Evolutionary conservation across 2,113 vertebrate species (phyloP), one percentile per base, ranked within the genome.

Genomic region (Genyomyrus donnyi): DNA sequence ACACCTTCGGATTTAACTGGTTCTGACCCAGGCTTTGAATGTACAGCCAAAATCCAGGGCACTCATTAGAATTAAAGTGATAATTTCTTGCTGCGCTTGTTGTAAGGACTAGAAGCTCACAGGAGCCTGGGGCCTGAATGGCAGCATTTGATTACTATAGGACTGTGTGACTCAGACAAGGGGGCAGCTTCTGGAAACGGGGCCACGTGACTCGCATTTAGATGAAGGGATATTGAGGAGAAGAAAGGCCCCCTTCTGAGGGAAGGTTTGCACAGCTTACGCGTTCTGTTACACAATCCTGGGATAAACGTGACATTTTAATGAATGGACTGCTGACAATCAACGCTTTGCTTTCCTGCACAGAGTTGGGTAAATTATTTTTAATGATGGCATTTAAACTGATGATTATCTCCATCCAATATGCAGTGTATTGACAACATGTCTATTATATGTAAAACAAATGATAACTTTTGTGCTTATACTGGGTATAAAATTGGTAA

Each of bases 61-160:
- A 62, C 48, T 66, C 53, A 19, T 70, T 46, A 62, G 17, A 74
- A 74, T 66, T 27, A 66, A n/a, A 50, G 88, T 42, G 42, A 39
- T 70, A n/a, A 66, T 66, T 39, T 27, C n/a, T 88, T 39, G n/a
- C 58, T 49, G 88, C 48, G 15, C 62, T 70, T 70, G 42, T 48
- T 74, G 46, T 88, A 70, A 50, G 13, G 88, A 35, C 27, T 48
- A 17, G 62, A 74, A 42, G 2, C 17, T 24, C 42, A 52, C 48
- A 83, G 48, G 50, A 53, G 46, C 66, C 17, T 49, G 24, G 62
- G 31, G 74, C 24, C 58, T 88, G 39, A 88, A 88, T 35, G 62
- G 85, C 50, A 15, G 45, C 48, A 17, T 87, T 93, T 92, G 92
- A 94, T 92, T 90, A 52, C 62, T 50, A 27, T 50, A 85, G 87